A percentile compares a stretch with the other conserved stretches of the same genome.
Conservation (phyloP, 2,797 vertebrate genomes). For the Vireo griseus region DNA sequence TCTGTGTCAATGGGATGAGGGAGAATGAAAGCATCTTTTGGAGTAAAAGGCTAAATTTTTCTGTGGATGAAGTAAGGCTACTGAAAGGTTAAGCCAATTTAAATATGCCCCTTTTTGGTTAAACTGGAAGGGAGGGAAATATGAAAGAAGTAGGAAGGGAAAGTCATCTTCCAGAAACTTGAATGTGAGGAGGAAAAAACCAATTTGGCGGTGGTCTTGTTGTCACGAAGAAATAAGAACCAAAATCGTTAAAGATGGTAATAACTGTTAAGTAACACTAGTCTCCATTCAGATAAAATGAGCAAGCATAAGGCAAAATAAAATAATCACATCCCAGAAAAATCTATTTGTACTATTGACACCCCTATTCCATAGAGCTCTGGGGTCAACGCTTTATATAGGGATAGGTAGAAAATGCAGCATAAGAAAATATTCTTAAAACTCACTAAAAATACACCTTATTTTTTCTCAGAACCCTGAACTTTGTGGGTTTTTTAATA, state of each 20-base stretch:
- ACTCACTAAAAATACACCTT: background rate
- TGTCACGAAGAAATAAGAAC: background rate
- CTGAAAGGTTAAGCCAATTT: slow-evolving; percentile 24
- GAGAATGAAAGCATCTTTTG: background rate
- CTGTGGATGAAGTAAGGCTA: background rate
- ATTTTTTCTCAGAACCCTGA: background rate
- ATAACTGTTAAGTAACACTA: background rate
- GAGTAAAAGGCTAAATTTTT: slow-evolving; percentile 43
- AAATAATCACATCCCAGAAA: background rate
- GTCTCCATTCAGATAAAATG: background rate
- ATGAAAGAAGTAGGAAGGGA: background rate
- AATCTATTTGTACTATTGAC: background rate
- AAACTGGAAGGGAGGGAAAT: background rate
- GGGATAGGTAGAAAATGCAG: background rate
- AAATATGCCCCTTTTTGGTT: background rate
- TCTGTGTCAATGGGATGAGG: background rate
- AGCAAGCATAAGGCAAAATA: background rate
- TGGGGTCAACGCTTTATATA: background rate
- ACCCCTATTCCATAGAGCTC: background rate
- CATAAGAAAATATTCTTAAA: background rate
- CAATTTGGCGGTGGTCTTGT: background rate
- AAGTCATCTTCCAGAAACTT: background rate
- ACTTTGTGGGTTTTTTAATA: background rate
- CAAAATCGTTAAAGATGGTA: background rate
- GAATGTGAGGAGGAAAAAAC: background rate